Base-by-base conservation (phyloP, 1,140 invertebrate species). In the Piezodorus guildinii region DNA sequence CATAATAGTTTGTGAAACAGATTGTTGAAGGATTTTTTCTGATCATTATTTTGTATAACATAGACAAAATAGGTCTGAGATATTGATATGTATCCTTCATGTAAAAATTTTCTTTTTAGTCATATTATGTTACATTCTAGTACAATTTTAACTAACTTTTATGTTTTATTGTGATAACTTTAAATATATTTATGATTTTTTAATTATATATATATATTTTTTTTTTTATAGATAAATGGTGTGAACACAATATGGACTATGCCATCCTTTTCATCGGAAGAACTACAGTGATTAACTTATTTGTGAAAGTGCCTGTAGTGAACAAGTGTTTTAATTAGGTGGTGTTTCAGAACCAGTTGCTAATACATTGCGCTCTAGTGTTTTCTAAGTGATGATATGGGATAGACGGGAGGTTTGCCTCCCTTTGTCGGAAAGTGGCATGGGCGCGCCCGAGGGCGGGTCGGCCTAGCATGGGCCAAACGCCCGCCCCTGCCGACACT, bases 391-490 rank as follows among this genome's bases (percentile, higher is more conserved):
- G 39, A 62, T 62, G 60, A 17, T 46, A 62, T 62, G 60, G 62
- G 62, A 34, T 52, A 56, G 62, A 49, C 17, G 25, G 49, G 27
- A 30, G 34, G 30, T 34, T n/a, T 44, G 30, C 54, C 54, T 21
- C 49, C 23, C 23, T 17, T 16, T 58, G 54, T 58, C 46, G 61
- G 27, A 44, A 25, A 34, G 30, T 19, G 60, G 30, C 25, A 62
- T 23, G 61, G 61, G 61, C 45, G 17, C 12, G 25, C 61, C 21
- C 21, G 61, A 46, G 62, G 62, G 51, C 14, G 62, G 45, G 25
- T 30, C 46, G 46, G 45, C 46, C 78, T 79, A 81, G 79, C 77
- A 83, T 83, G 81, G 81, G 81, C 80, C 80, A 82, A 68, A 73
- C 74, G 76, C 74, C 75, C 71, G 71, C 65, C 43, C 60, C 60